Evolutionary conservation across 2,888 invertebrate genomes (phyloP).

Genomic region (Rhaphigaster nebulosa): DNA sequence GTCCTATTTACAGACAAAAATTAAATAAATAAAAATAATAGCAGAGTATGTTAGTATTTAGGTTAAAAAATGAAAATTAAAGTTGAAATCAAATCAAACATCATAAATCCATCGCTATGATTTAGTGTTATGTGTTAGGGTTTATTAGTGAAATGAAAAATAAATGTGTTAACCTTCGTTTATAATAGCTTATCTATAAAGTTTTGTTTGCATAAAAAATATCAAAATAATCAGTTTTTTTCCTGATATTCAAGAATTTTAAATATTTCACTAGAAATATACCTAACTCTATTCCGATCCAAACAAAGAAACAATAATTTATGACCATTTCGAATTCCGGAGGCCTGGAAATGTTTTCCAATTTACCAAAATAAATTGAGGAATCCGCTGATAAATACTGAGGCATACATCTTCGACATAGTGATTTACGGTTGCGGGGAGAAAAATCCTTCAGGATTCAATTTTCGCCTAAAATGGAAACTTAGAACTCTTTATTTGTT

Average conservation of each 20-base stretch:
- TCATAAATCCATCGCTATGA: too few species aligned
- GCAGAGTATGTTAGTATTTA: too few species aligned
- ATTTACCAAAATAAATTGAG: constrained; percentile 9
- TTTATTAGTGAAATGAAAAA: not conserved
- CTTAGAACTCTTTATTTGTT: not conserved
- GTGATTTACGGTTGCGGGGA: not conserved
- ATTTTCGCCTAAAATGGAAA: constrained; percentile 29
- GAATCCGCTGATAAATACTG: not conserved
- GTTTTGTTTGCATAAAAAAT: not conserved
- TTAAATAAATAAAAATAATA: too few species aligned
- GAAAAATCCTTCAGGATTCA: not conserved
- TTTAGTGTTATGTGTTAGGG: too few species aligned
- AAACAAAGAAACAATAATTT: not conserved
- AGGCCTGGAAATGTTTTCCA: not conserved
- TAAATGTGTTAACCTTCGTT: not conserved
- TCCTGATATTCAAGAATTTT: not conserved
- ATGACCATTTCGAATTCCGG: not conserved
- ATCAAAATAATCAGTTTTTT: not conserved
- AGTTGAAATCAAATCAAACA: too few species aligned
- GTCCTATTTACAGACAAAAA: too few species aligned
- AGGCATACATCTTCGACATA: not conserved
- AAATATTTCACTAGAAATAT: not conserved
- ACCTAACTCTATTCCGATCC: not conserved
- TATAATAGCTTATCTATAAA: not conserved
- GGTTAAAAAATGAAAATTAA: too few species aligned